phyloP scores from a whole-genome alignment of 1,140 invertebrate genomes.

The Eufriesea mexicana region DNA sequence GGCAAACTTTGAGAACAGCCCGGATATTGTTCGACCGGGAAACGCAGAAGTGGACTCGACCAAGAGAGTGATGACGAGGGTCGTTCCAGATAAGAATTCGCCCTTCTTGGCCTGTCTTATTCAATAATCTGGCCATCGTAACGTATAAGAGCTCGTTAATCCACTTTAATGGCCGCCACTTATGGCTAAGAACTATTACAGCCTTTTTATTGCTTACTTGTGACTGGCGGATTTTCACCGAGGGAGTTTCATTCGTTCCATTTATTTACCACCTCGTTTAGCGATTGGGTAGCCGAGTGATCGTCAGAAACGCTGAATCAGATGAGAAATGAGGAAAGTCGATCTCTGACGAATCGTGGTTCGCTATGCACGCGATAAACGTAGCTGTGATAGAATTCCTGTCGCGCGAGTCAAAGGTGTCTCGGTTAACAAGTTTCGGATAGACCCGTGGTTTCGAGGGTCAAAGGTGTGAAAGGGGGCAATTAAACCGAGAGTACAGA shows the following conservation, averaged over 20 bases:
- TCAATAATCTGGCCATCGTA: conserved; percentile 25
- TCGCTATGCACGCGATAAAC: background rate
- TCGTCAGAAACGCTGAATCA: background rate
- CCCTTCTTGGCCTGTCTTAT: conserved; percentile 18
- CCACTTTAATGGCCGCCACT: conserved; percentile 30
- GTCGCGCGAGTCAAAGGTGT: too few relatives aligned
- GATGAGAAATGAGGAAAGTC: background rate
- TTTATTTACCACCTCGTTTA: background rate
- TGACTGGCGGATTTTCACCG: background rate
- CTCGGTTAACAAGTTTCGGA: too few relatives aligned
- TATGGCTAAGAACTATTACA: conserved; percentile 3
- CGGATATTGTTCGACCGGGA: conserved; percentile 45
- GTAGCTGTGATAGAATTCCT: too few relatives aligned
- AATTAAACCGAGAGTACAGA: too few relatives aligned
- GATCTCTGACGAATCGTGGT: background rate
- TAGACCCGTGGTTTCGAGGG: too few relatives aligned
- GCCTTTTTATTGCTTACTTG: conserved; percentile 5
- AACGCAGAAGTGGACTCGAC: conserved; percentile 47
- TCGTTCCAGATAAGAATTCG: conserved; percentile 45
- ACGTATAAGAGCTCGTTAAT: conserved; percentile 52
- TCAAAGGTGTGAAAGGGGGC: too few relatives aligned
- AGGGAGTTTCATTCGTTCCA: background rate
- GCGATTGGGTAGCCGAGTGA: background rate
- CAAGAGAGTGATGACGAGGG: conserved; percentile 13
- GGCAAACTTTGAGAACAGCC: conserved; percentile 62